These are phyloP conservation scores for Nothocercus nigrocapillus DNA, from an alignment of 2,113 vertebrate genomes.

Conservation along the genomic window DNA sequence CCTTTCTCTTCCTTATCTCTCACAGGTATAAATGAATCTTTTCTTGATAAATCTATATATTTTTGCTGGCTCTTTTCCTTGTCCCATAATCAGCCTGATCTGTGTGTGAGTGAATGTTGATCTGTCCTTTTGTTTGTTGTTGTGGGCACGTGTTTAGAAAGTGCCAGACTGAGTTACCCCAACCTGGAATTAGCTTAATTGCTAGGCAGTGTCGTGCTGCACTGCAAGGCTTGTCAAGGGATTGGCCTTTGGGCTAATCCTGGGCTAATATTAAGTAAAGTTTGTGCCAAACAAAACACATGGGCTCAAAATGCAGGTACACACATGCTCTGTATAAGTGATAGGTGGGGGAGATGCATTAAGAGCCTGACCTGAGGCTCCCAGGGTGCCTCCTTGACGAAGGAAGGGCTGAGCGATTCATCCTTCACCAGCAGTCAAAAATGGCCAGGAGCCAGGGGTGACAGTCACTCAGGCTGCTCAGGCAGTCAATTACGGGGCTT, in stretches of 20 bases:
- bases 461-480: neutral
- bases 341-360: neutral
- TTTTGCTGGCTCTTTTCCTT: neutral
- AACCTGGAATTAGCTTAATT: conserved; percentile 4
- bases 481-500: neutral
- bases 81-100: neutral
- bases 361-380: neutral
- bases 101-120: neutral
- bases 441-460: neutral
- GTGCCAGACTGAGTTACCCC: neutral
- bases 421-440: neutral
- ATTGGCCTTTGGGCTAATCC: neutral
- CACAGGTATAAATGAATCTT: neutral
- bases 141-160: neutral
- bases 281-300: neutral
- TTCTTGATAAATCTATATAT: neutral
- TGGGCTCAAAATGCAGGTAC: neutral
- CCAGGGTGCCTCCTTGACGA: neutral
- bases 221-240: neutral
- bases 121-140: neutral
- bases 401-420: neutral
- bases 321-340: accelerated
- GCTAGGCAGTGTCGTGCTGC: neutral
- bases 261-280: neutral
- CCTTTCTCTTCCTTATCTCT: neutral